Base-by-base conservation (phyloP, 1,140 invertebrate genomes). In the Scaptomyza graminum region DNA sequence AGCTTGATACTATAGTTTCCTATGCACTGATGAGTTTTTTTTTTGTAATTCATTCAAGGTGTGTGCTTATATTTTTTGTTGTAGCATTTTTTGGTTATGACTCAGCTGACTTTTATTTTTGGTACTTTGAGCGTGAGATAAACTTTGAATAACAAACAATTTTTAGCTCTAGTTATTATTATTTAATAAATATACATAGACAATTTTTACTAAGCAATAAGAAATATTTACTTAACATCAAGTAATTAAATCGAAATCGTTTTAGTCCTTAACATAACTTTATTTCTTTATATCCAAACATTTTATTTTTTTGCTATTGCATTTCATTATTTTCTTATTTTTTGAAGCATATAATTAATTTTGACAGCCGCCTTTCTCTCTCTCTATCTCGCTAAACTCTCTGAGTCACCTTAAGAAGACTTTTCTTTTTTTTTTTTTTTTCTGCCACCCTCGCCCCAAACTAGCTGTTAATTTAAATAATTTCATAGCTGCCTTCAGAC, bases 391-490 rank as follows among this genome's bases (percentile, higher is more conserved):
- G 18, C 31, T 34, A 2, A 2, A 34, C 8, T 34, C 31, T 34
- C 44, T 60, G 44, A 60, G 7, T 60, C 57, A 60, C 13, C 44
- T 16, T 13, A 22, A 15, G 18, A 12, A 41, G 37, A 12, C 37
- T n/a, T n/a, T 41, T 11, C 9, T 18, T 11, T 60, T 3, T 12
- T 31, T n/a, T 46, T 13, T 11, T 60, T 3, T 12, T 31, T n/a
- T 46, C 12, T 15, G 15, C 34, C 12, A 56, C 37, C 64, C 37
- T 50, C 52, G 18, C 13, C 43, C 9, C 1, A 5, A 73, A 68
- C 60, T 12, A 81, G 69, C 65, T 81, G 43, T 65, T 67, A 64
- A 80, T 69, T 80, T 74, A 59, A 74, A 82, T 67, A 74, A 77
- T 74, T 81, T 77, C 41, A 65, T 39, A 3, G 15, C 44, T 37